Evolutionary conservation across 1,140 invertebrate species (phyloP), one percentile per base, ranked within the genome.

Genomic region (Diploscapter pachys): DNA sequence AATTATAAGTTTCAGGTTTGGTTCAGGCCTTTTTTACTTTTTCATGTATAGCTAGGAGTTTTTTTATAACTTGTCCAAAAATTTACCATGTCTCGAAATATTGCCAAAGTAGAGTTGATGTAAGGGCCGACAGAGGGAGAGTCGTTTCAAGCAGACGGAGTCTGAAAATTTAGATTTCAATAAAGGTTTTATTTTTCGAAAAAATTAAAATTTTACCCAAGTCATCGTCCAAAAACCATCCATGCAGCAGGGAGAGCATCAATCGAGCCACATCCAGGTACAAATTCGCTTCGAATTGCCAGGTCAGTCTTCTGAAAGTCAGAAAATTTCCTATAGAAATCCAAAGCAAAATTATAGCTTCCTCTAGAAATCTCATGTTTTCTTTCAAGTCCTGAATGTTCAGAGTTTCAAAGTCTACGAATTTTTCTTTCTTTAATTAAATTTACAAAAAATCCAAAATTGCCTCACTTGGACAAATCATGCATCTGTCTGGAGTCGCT

Each of bases 261-360:
- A 99, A 87, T 85, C 96, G 93, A 0, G 95, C 94, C 63, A 96
- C 94, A 87, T 98, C 95, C 92, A 98, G 94, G 1, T 94, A 94
- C 53, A 91, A 87, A 75, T 90, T 91, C 6, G 89, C 89, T 74
- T 91, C 88, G 53, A 86, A 83, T 53, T 87, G 76, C 75, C 80
- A 77, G 31, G 76, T 71, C 31, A 81, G 68, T 31, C 64, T 67
- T 69, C 66, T 68, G 51, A 52, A 65, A 8, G 6, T 8, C 13
- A 65, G 63, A 8, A 8, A 65, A 8, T 8, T 65, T 65, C n/a
- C 13, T 55, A 59, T 11, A 59, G 57, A 59, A 31, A 59, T 11
- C 9, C 9, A 59, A 31, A 31, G 31, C 31, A 31, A 31, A 31
- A 31, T 31, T 31, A 31, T 31, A 31, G 31, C 1, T 31, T 31